These are phyloP conservation scores for Caenorhabditis tropicalis DNA, from an alignment of 1,140 invertebrate species.

Conservation along the genomic window DNA sequence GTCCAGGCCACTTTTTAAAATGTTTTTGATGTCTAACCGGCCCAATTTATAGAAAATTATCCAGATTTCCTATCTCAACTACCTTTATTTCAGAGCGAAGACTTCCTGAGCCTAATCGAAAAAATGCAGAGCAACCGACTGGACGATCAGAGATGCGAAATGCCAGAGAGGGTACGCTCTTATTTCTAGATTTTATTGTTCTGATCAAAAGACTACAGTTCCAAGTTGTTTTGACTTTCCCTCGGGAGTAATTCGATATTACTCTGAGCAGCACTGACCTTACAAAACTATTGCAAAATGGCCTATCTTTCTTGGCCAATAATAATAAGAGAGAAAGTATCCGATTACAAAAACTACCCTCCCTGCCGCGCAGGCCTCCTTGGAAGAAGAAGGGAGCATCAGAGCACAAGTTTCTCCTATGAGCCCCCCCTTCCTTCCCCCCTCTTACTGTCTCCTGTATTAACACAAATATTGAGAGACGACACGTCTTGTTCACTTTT, in stretches of 20 bases:
- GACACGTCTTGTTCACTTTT: conserved; percentile 9
- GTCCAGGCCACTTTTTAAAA: no score
- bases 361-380: neutral
- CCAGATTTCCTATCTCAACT: neutral
- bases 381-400: no score
- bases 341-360: neutral
- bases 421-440: neutral
- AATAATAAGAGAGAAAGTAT: neutral
- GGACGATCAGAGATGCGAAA: conserved; percentile 90
- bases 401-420: neutral
- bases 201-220: no score
- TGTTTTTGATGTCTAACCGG: no score
- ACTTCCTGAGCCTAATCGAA: conserved; percentile 84
- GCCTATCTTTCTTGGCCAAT: no score
- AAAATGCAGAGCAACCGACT: conserved; percentile 87
- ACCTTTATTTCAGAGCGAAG: conserved; percentile 62
- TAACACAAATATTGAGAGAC: neutral
- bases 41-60: no score
- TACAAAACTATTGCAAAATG: neutral
- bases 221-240: neutral
- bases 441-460: neutral
- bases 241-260: neutral
- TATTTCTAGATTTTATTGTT: neutral
- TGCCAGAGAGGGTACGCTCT: conserved; percentile 75
- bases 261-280: neutral